These are phyloP conservation scores for Protosalanx chinensis DNA, from an alignment of 2,797 vertebrate genomes.

Conservation along the genomic window DNA sequence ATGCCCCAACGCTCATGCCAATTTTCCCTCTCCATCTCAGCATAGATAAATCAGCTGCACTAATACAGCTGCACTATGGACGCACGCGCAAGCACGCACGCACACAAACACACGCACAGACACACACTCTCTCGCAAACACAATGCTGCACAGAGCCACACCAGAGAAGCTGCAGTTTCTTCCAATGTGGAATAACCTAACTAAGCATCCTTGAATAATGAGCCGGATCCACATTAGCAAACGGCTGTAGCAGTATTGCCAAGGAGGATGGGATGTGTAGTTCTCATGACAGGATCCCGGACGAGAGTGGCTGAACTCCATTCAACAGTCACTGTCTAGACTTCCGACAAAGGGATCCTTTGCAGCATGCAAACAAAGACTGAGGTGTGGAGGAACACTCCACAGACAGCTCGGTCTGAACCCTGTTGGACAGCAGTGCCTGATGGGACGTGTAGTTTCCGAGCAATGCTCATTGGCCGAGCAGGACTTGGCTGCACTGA, in stretches of 20 bases:
- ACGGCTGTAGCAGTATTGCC: background rate
- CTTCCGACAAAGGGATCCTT: background rate
- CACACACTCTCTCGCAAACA: background rate
- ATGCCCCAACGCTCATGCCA: constrained; percentile 72
- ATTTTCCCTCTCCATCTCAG: constrained; percentile 74
- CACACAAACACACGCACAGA: constrained; percentile 21
- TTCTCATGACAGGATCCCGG: background rate
- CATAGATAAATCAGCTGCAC: constrained; percentile 76
- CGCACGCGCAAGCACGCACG: constrained; percentile 14
- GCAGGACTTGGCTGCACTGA: constrained; percentile 47
- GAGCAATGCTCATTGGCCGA: constrained; percentile 27
- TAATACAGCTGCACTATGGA: constrained; percentile 64
- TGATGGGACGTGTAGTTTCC: constrained; percentile 6
- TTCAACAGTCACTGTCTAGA: background rate
- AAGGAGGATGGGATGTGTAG: background rate
- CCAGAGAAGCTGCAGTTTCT: background rate
- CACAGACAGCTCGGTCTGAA: too few species aligned
- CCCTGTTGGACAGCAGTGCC: background rate
- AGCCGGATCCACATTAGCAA: background rate
- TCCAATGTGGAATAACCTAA: background rate
- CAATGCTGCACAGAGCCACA: background rate
- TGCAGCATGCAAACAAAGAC: too few species aligned
- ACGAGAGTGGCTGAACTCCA: background rate
- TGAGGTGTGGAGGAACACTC: too few species aligned
- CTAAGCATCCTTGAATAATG: constrained; percentile 1